These are phyloP conservation scores for Noctilio leporinus DNA, from an alignment of 2,113 vertebrate genomes.

Conservation along the genomic window DNA sequence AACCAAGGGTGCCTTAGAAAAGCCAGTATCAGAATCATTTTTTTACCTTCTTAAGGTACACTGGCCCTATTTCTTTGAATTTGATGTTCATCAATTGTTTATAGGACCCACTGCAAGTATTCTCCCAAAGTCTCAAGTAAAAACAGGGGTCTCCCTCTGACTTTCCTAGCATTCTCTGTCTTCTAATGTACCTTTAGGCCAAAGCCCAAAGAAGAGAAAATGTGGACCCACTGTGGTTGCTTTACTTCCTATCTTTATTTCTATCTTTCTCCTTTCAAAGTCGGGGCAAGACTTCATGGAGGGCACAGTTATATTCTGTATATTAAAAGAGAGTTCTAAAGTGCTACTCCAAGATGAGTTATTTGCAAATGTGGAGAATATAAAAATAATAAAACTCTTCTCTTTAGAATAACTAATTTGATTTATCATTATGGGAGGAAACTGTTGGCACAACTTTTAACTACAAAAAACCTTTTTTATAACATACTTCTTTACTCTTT, in stretches of 20 bases:
- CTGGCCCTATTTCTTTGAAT: not conserved
- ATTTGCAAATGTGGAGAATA: not conserved
- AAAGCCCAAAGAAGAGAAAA: not conserved
- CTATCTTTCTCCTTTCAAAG: not conserved
- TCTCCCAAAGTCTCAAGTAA: not conserved
- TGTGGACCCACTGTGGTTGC: not conserved
- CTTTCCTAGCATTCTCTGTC: not conserved
- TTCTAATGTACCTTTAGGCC: not conserved
- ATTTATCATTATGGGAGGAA: not conserved
- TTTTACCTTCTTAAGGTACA: not conserved
- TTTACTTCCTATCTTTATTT: not conserved
- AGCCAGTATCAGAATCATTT: not conserved
- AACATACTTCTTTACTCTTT: not conserved
- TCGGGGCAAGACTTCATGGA: not conserved
- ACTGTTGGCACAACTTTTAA: not conserved
- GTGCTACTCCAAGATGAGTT: not conserved
- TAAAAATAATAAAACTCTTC: not conserved
- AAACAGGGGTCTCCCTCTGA: not conserved
- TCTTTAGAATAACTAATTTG: not conserved
- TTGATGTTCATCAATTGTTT: not conserved
- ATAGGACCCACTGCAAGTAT: not conserved
- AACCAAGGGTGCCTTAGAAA: not conserved
- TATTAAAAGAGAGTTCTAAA: not conserved
- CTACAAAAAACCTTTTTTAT: not conserved
- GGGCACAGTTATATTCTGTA: not conserved